These are phyloP conservation scores for Salvelinus namaycush DNA, from an alignment of 2,113 vertebrate genomes.

Conservation along the genomic window DNA sequence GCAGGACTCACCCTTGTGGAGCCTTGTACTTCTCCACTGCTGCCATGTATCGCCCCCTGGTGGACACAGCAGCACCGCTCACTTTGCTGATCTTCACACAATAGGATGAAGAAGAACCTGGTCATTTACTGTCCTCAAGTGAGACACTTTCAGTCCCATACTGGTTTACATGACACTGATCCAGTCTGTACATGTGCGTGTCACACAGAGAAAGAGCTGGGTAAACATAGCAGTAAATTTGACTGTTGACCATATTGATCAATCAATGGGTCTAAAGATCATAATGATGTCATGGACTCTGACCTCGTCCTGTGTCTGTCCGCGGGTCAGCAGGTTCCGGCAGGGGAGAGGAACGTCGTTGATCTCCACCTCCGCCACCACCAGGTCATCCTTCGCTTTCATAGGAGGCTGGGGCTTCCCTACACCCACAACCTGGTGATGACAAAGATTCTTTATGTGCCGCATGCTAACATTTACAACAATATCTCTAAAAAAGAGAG, in stretches of 20 bases:
- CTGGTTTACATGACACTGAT: too few relatives aligned
- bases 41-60: conserved; percentile 93
- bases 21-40: conserved; percentile 90
- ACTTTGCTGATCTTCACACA: conserved; percentile 88
- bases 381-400: conserved; percentile 93
- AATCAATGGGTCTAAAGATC: too few relatives aligned
- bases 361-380: conserved; percentile 97
- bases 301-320: conserved; percentile 97
- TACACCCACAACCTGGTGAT: conserved; percentile 66
- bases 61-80: conserved; percentile 94
- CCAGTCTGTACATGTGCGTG: too few relatives aligned
- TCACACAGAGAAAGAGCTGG: too few relatives aligned
- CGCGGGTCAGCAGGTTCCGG: conserved; percentile 92
- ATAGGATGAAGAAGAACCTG: neutral
- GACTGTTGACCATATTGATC: too few relatives aligned
- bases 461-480: too few relatives aligned
- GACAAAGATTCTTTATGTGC: too few relatives aligned
- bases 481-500: neutral
- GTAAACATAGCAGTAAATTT: too few relatives aligned
- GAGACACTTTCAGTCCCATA: too few relatives aligned
- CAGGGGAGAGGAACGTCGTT: conserved; percentile 95
- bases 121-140: too few relatives aligned
- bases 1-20: conserved; percentile 81
- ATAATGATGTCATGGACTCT: neutral
- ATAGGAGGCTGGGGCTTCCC: conserved; percentile 76